Percentiles rank a stretch among this genome's conserved stretches.
These are phyloP conservation scores for Mnemiopsis leidyi DNA, from an alignment of 37 sponge, comb jelly and placozoan genomes.

Conservation along the genomic window DNA sequence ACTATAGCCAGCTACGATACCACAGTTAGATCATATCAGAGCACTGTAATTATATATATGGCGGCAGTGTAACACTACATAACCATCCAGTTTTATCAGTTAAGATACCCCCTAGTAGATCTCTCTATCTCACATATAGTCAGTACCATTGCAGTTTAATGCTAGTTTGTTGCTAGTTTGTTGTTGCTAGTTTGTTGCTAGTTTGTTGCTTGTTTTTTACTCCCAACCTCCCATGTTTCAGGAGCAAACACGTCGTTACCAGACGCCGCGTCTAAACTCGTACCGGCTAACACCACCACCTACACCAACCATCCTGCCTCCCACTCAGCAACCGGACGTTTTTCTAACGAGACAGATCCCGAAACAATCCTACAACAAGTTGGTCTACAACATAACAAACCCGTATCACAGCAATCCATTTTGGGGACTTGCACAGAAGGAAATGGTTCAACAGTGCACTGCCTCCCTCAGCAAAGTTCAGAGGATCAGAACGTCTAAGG, in stretches of 20 bases:
- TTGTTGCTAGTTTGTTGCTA: neutral
- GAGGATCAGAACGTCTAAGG: slow-evolving; percentile 41
- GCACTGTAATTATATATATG: no score
- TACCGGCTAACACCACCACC: slow-evolving; percentile 49
- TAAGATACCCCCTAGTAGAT: no score
- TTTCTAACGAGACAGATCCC: neutral
- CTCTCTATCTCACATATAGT: no score
- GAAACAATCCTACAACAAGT: neutral
- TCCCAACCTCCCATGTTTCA: neutral
- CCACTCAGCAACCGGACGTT: slow-evolving; percentile 41
- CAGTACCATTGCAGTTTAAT: no score
- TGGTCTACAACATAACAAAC: neutral
- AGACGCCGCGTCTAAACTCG: neutral
- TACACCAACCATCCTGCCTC: slow-evolving; percentile 51
- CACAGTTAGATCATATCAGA: no score
- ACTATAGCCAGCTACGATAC: no score
- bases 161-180: no score
- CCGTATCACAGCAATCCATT: neutral
- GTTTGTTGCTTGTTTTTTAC: neutral
- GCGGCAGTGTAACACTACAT: no score
- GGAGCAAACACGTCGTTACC: slow-evolving; percentile 10
- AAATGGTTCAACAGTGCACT: neutral
- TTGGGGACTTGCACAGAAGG: neutral
- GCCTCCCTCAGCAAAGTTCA: slow-evolving; percentile 9
- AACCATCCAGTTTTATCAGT: no score